Evolutionary conservation across 2,888 invertebrate genomes (phyloP).

Genomic region (Gerris lacustris): DNA sequence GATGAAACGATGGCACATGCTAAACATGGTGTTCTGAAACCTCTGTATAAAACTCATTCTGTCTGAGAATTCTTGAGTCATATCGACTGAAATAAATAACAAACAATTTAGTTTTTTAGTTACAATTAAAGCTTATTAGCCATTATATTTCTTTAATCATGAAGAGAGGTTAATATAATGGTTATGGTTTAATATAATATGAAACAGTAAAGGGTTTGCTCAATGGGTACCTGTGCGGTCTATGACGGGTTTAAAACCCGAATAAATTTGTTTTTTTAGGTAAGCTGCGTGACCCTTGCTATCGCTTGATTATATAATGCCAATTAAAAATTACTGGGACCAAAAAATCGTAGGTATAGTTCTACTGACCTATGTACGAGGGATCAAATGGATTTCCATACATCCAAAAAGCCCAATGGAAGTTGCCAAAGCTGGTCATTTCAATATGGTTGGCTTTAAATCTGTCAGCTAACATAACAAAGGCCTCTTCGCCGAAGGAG

Average conservation of each 20-base stretch:
- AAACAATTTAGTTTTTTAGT: no score
- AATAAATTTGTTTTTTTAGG: no score
- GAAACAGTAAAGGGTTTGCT: no score
- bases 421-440: neutral
- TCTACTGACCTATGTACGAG: neutral
- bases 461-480: neutral
- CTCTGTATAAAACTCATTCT: constrained; percentile 11
- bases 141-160: no score
- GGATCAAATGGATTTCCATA: neutral
- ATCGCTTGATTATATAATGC: no score
- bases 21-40: constrained; percentile 11
- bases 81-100: neutral
- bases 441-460: neutral
- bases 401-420: neutral
- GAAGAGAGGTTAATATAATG: no score
- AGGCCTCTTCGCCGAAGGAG: neutral
- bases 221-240: no score
- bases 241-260: no score
- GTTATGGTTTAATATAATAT: no score
- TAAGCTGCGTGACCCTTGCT: no score
- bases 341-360: neutral
- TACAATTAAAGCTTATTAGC: no score
- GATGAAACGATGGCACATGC: neutral
- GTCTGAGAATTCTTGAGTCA: neutral
- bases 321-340: no score